Percentiles rank a stretch among this genome's conserved stretches.
Conservation (phyloP, 2,113 vertebrate genomes). For the Callipepla squamata region DNA sequence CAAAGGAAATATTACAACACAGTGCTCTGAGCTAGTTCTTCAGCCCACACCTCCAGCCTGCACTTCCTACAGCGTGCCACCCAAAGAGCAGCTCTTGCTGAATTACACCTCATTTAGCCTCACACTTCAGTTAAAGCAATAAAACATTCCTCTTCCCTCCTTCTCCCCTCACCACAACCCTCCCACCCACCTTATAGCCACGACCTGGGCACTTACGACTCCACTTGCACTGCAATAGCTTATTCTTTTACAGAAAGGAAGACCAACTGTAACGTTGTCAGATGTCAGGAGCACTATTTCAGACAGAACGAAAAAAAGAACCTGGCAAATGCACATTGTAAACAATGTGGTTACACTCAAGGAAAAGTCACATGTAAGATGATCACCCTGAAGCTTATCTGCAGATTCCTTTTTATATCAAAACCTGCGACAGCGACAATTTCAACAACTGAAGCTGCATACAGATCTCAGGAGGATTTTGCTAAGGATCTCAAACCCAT, state of each 20-base stretch:
- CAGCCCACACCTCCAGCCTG: neutral
- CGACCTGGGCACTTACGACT: neutral
- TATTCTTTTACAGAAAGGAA: neutral
- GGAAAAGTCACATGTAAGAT: neutral
- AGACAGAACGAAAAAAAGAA: neutral
- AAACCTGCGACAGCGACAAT: neutral
- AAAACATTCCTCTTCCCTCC: neutral
- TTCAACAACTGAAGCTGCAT: neutral
- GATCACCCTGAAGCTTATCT: accelerated
- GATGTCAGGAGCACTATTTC: neutral
- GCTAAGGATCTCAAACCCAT: neutral
- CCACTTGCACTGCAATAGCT: neutral
- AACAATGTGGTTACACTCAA: neutral
- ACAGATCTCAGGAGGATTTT: neutral
- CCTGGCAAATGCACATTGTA: neutral
- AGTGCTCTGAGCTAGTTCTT: neutral
- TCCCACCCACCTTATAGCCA: neutral
- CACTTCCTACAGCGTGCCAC: neutral
- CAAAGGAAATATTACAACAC: accelerated
- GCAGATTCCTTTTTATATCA: neutral
- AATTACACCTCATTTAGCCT: neutral
- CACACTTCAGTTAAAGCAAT: neutral
- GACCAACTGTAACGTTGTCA: neutral
- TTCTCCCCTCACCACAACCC: neutral
- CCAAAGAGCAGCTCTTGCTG: neutral